phyloP scores from a whole-genome alignment of 2,113 vertebrate species.

The Meleagris gallopavo region DNA sequence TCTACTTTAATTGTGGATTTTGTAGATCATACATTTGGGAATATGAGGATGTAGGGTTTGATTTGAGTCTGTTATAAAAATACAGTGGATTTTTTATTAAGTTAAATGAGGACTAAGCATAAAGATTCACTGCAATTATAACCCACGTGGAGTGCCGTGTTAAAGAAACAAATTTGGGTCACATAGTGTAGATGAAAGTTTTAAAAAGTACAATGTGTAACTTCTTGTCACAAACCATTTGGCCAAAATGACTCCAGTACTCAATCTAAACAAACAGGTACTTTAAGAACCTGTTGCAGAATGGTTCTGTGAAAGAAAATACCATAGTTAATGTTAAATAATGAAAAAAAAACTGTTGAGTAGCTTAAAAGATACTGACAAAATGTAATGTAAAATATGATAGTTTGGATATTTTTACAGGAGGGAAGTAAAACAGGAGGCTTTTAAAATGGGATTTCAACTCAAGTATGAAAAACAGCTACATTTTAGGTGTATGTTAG shows the following conservation, averaged over 20 bases:
- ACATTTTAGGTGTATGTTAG: not conserved
- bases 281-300: not conserved
- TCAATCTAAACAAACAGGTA: not conserved
- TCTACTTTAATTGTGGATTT: not conserved
- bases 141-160: not conserved
- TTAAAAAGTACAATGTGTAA: not conserved
- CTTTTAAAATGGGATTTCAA: not conserved
- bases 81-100: not conserved
- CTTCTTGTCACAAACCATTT: not conserved
- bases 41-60: not conserved
- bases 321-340: not conserved
- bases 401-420: not conserved
- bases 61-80: not conserved
- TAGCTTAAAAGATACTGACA: not conserved
- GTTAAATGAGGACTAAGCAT: not conserved
- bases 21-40: not conserved
- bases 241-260: not conserved
- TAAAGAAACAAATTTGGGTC: not conserved
- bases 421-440: not conserved
- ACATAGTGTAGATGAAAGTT: not conserved
- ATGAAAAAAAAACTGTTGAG: not conserved
- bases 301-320: not conserved
- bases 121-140: not conserved
- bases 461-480: not conserved
- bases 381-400: not conserved